Base-by-base conservation (phyloP, 2,113 vertebrate species). In the Probosciger aterrimus region DNA sequence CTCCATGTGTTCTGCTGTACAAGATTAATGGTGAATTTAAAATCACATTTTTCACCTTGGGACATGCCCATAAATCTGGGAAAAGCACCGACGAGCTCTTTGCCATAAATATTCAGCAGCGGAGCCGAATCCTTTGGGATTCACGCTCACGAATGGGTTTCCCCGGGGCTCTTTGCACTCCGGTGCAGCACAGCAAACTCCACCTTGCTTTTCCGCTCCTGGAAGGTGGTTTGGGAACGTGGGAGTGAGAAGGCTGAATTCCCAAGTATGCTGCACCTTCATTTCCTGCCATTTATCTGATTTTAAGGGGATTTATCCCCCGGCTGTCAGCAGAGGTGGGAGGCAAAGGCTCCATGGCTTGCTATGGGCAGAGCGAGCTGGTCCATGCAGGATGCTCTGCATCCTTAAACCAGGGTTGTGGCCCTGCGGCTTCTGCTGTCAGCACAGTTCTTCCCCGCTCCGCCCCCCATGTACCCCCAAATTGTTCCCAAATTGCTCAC, bases 1-100 rank as follows among this genome's bases (percentile, higher is more conserved):
- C 64, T n/a, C 81, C 18, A 1, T 14, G 67, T 7, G 10, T 92
- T 86, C 60, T 53, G 62, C 81, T 83, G 65, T 64, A 19, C 35
- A 33, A 85, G 85, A 88, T 90, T 33, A 89, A 96, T 47, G 87
- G 60, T 10, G 80, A 88, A 62, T 39, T 64, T 25, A 57, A 84
- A 94, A 95, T 60, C 7, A 64, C 63, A 30, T 85, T 91, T 89
- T 90, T 93, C 88, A 92, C 82, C 91, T 65, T 67, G 87, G 86
- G 73, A 86, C 80, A 62, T 31, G 12, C 1, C 59, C 52, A 55
- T 44, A 74, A 93, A 85, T 52, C 73, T 49, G 69, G 57, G 43
- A 63, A 83, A 75, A 76, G 35, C 52, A 11, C 64, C 30, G 4
- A 6, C 9, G 1, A 14, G 65, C 44, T 9, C 77, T 63, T 62